These are phyloP conservation scores for Phania funesta DNA, from an alignment of 2,888 invertebrate species.

Conservation along the genomic window DNA sequence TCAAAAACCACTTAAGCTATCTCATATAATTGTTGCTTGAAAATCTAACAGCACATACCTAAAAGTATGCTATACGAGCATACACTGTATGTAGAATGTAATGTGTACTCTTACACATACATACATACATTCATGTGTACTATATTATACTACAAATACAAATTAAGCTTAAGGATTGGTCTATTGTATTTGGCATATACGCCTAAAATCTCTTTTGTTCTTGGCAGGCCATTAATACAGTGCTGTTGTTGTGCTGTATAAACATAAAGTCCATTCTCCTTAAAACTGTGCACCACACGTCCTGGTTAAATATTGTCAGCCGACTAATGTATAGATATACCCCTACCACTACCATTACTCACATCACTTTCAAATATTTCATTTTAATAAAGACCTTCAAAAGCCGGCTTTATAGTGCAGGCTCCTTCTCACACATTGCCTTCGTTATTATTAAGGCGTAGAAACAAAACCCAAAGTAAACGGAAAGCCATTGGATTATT, in stretches of 20 bases:
- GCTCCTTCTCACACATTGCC: background rate
- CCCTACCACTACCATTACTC: conserved; percentile 20
- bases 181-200: conserved; percentile 55
- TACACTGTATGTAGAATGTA: background rate
- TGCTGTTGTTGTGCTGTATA: background rate
- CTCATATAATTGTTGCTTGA: conserved; percentile 56
- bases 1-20: conserved; percentile 62
- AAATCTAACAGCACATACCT: conserved; percentile 22
- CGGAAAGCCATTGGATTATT: conserved; percentile 40
- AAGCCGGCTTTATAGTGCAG: conserved; percentile 52
- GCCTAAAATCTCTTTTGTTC: conserved; percentile 58
- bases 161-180: conserved; percentile 59
- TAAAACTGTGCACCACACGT: background rate
- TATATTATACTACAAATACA: conserved; percentile 18
- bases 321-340: background rate
- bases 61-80: conserved; percentile 40
- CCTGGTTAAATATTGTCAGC: background rate
- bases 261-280: conserved; percentile 4
- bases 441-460: conserved; percentile 14
- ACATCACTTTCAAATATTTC: conserved; percentile 46
- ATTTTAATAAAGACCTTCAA: conserved; percentile 65
- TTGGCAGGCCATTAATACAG: conserved; percentile 38
- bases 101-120: background rate
- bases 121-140: background rate
- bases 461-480: conserved; percentile 36